Conservation (phyloP, 2,797 vertebrate species). For the Diceros bicornis region DNA sequence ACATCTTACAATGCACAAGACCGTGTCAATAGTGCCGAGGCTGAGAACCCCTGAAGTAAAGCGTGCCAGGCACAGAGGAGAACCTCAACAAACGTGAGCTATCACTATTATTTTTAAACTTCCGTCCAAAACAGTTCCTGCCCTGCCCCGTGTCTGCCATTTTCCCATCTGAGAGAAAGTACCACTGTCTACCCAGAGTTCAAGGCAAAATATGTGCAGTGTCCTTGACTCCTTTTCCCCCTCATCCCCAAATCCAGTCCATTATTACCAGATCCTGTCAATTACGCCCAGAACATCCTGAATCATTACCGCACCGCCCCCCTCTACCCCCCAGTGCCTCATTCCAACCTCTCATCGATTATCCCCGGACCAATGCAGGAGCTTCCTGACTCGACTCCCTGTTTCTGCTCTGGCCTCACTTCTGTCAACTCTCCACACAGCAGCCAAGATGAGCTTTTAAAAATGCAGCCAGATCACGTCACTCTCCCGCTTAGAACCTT, state of each 20-base stretch:
- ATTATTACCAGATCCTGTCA: not conserved
- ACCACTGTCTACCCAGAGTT: not conserved
- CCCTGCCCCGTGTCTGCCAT: too few relatives aligned
- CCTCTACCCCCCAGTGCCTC: not conserved
- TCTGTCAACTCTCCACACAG: not conserved
- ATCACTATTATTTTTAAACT: not conserved
- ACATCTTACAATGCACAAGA: not conserved
- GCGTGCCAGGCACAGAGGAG: not conserved
- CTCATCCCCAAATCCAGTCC: not conserved
- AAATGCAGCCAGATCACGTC: fast-evolving
- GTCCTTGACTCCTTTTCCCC: too few relatives aligned
- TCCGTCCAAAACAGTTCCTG: not conserved
- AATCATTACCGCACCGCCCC: not conserved
- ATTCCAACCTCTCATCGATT: fast-evolving
- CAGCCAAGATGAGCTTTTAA: not conserved
- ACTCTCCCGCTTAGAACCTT: not conserved
- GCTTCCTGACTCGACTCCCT: not conserved
- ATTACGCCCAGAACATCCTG: not conserved
- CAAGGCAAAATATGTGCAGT: not conserved
- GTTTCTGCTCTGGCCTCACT: not conserved
- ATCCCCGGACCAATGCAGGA: fast-evolving
- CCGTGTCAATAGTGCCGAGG: too few relatives aligned
- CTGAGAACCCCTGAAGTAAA: not conserved
- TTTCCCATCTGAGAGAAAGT: not conserved
- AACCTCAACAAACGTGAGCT: not conserved